Evolutionary conservation across 2,888 invertebrate genomes (phyloP).

Genomic region (Morpho deidamia): DNA sequence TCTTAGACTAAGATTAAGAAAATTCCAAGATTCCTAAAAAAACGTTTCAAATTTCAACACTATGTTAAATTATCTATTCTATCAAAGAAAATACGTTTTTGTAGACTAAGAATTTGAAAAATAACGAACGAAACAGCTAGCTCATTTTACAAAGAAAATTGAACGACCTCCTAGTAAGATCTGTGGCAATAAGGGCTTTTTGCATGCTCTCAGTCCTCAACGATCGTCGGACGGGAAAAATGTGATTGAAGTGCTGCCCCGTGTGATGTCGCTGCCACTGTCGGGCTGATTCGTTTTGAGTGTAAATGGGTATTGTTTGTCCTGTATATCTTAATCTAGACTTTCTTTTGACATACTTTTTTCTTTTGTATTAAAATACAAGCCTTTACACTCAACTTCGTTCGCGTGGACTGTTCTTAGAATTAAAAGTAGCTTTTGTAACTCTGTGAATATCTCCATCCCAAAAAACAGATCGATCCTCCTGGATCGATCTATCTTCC

Average conservation of each 20-base stretch:
- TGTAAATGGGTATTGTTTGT: conserved; percentile 14
- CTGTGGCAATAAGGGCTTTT: conserved; percentile 12
- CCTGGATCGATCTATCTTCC: too few relatives aligned
- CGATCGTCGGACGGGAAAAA: conserved; percentile 23
- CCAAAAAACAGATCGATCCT: too few relatives aligned
- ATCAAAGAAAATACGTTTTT: background rate
- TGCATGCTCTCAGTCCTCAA: conserved; percentile 11
- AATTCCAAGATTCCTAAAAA: background rate
- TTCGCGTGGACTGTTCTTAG: too few relatives aligned
- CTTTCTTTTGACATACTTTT: too few relatives aligned
- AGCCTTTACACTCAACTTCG: too few relatives aligned
- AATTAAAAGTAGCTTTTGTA: too few relatives aligned
- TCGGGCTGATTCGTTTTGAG: conserved; percentile 19
- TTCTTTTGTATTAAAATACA: too few relatives aligned
- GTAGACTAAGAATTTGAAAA: conserved; percentile 5
- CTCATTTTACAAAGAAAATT: conserved; percentile 23
- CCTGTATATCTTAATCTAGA: background rate
- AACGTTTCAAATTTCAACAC: background rate
- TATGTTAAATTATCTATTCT: background rate
- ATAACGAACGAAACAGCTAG: conserved; percentile 13
- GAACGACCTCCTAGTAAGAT: conserved; percentile 18
- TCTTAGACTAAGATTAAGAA: too few relatives aligned
- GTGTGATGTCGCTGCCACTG: conserved; percentile 12
- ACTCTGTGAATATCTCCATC: too few relatives aligned
- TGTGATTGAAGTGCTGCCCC: conserved; percentile 28